Percentiles rank a stretch among this genome's conserved stretches.
These are phyloP conservation scores for Nansenia antarctica DNA, from an alignment of 2,113 vertebrate genomes.

Conservation along the genomic window DNA sequence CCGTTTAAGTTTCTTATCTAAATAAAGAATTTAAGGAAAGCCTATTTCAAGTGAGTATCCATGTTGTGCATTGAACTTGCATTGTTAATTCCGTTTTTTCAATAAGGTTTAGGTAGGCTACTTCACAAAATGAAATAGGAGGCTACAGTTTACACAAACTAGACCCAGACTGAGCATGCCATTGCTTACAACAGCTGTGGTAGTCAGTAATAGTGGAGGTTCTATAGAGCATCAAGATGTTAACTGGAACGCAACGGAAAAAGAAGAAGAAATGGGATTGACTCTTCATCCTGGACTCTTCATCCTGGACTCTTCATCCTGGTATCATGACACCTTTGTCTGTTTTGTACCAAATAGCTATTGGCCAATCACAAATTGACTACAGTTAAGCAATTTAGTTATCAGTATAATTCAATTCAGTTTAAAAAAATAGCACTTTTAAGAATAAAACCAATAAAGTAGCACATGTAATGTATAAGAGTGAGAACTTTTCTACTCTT, in stretches of 20 bases:
- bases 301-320: too few species aligned
- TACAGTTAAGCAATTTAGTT: constrained; percentile 54
- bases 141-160: constrained; percentile 24
- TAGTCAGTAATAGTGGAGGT: constrained; percentile 49
- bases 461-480: constrained; percentile 45
- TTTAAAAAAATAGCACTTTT: constrained; percentile 59
- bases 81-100: background rate
- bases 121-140: background rate
- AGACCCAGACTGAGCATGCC: constrained; percentile 35
- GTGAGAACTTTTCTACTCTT: constrained; percentile 32
- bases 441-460: constrained; percentile 57
- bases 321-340: constrained; percentile 20
- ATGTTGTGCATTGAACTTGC: background rate
- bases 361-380: constrained; percentile 61
- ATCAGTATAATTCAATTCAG: constrained; percentile 49
- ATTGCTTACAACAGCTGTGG: constrained; percentile 28
- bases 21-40: background rate
- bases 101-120: background rate
- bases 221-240: constrained; percentile 51
- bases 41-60: background rate
- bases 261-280: constrained; percentile 37
- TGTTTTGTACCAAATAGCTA: constrained; percentile 31
- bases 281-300: too few species aligned
- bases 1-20: too few species aligned
- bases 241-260: constrained; percentile 48